phyloP scores from a whole-genome alignment of 2,113 vertebrate species.

The Mesembrinibis cayennensis region DNA sequence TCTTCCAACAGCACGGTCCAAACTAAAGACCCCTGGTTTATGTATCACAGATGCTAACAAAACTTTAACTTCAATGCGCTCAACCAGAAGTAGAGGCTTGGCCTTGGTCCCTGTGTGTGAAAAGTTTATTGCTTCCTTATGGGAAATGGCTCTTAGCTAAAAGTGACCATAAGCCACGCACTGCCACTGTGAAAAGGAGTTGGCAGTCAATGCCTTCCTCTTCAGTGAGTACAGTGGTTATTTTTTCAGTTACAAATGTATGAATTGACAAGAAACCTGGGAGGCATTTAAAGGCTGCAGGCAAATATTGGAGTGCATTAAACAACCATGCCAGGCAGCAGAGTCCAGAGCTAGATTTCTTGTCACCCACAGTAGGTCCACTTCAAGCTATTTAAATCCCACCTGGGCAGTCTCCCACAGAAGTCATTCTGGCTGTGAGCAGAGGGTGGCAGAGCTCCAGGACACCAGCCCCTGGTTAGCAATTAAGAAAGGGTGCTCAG shows the following conservation, averaged over 20 bases:
- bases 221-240: rapidly evolving
- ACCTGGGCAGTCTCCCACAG: background rate
- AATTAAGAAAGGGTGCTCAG: background rate
- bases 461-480: background rate
- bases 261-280: background rate
- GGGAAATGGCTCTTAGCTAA: background rate
- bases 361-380: background rate
- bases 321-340: background rate
- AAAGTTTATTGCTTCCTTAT: background rate
- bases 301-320: background rate
- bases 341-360: background rate
- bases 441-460: background rate
- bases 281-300: background rate
- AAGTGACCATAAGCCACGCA: background rate
- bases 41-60: background rate
- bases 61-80: background rate
- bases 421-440: background rate
- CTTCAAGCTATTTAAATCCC: background rate
- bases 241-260: background rate
- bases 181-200: background rate
- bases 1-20: background rate
- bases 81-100: background rate
- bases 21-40: background rate
- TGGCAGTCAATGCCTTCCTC: background rate
- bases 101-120: background rate